Percentiles rank a stretch among this genome's conserved stretches.
phyloP scores from a whole-genome alignment of 2,888 invertebrate species.

The Tetragonula carbonaria region DNA sequence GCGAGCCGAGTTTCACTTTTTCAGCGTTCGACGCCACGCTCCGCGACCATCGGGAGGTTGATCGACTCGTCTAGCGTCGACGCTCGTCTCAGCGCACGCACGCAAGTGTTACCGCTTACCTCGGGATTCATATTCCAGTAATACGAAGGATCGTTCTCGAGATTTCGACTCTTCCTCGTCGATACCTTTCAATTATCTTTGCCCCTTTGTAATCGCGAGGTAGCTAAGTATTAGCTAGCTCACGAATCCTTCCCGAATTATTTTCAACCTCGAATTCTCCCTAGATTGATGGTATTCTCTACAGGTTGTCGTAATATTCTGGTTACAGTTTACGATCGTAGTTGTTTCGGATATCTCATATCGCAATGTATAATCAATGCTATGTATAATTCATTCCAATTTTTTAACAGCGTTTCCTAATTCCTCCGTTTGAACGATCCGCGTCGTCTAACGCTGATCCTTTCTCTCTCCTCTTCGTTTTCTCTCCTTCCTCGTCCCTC shows the following conservation, averaged over 20 bases:
- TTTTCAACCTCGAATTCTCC: conserved; percentile 15
- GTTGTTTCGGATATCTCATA: background rate
- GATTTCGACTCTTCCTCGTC: conserved; percentile 11
- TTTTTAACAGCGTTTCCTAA: background rate
- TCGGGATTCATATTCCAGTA: conserved; percentile 37
- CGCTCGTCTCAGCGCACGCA: conserved; percentile 47
- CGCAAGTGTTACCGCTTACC: conserved; percentile 32
- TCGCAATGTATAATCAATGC: background rate
- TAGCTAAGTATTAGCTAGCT: background rate
- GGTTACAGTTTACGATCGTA: background rate
- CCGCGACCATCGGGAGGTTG: conserved; percentile 77
- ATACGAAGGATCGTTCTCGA: conserved; percentile 23
- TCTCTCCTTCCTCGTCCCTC: conserved; percentile 45
- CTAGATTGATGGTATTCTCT: background rate
- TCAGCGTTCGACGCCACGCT: conserved; percentile 81
- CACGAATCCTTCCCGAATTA: background rate
- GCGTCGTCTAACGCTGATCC: conserved; percentile 32
- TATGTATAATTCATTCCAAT: background rate
- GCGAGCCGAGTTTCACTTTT: conserved; percentile 84
- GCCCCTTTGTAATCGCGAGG: background rate
- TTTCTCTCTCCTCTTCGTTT: conserved; percentile 36
- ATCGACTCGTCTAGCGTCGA: conserved; percentile 71
- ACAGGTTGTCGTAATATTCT: background rate
- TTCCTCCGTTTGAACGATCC: conserved; percentile 17
- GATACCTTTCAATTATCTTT: conserved; percentile 30